Percentiles rank a stretch among this genome's conserved stretches.
phyloP scores from a whole-genome alignment of 1,140 invertebrate species.

The Adelges cooleyi region DNA sequence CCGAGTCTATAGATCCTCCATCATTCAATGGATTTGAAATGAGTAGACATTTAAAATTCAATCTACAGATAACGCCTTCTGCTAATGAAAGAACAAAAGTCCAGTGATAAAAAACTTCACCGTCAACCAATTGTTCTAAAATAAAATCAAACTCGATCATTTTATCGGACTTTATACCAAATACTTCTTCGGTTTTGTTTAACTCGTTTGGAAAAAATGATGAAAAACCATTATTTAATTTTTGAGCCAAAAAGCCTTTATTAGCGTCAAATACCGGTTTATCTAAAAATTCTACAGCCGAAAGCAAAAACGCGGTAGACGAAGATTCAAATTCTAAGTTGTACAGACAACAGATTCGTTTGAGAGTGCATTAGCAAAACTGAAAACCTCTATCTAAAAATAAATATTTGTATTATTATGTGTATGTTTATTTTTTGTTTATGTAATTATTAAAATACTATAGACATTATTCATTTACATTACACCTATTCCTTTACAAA shows the following conservation, averaged over 20 bases:
- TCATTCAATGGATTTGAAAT: background rate
- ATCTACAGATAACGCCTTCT: background rate
- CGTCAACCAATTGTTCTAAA: background rate
- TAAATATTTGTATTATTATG: background rate
- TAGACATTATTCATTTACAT: too few relatives aligned
- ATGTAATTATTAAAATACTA: background rate
- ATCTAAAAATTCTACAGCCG: background rate
- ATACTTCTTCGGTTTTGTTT: background rate
- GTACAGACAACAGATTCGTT: background rate
- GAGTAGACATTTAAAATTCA: background rate
- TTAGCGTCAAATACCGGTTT: background rate
- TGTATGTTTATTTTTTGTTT: background rate
- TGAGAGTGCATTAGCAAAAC: background rate
- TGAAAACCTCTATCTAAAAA: background rate
- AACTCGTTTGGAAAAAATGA: background rate
- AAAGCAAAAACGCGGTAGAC: background rate
- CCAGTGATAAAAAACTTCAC: background rate
- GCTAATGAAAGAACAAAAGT: background rate
- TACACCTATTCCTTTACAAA: too few relatives aligned
- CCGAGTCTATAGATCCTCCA: too few relatives aligned
- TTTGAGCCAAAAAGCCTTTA: background rate
- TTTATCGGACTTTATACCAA: background rate
- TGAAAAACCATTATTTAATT: background rate
- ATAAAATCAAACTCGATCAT: background rate
- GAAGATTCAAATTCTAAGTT: conserved; percentile 19